Percentiles rank a stretch among this genome's conserved stretches.
These are phyloP conservation scores for Pionites leucogaster DNA, from an alignment of 2,113 vertebrate species.

Conservation along the genomic window DNA sequence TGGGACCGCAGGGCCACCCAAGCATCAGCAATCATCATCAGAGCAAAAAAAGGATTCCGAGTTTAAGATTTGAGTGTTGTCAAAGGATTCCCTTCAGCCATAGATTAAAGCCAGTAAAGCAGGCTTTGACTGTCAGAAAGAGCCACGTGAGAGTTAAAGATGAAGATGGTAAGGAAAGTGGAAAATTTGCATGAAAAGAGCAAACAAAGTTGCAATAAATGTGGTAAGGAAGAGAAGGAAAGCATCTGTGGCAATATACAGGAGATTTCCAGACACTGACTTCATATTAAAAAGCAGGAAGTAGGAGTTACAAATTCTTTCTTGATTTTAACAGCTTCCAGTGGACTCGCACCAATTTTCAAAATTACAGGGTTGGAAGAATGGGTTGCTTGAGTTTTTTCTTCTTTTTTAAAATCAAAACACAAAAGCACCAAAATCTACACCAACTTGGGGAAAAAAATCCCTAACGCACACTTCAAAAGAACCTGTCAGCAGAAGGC, in stretches of 20 bases:
- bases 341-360: background rate
- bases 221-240: background rate
- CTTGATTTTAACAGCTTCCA: background rate
- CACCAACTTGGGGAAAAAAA: background rate
- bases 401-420: background rate
- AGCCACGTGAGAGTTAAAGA: background rate
- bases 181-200: background rate
- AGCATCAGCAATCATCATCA: background rate
- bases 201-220: background rate
- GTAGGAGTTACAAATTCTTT: background rate
- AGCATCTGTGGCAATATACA: background rate
- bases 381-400: background rate
- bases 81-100: background rate
- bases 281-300: background rate
- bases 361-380: background rate
- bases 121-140: background rate
- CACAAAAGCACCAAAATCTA: background rate
- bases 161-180: background rate
- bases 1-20: fast-evolving
- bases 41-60: background rate
- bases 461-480: background rate
- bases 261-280: background rate
- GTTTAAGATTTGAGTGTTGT: background rate
- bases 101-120: background rate
- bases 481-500: background rate